phyloP scores from a whole-genome alignment of 2,113 vertebrate genomes.

The Eulemur rufifrons region DNA sequence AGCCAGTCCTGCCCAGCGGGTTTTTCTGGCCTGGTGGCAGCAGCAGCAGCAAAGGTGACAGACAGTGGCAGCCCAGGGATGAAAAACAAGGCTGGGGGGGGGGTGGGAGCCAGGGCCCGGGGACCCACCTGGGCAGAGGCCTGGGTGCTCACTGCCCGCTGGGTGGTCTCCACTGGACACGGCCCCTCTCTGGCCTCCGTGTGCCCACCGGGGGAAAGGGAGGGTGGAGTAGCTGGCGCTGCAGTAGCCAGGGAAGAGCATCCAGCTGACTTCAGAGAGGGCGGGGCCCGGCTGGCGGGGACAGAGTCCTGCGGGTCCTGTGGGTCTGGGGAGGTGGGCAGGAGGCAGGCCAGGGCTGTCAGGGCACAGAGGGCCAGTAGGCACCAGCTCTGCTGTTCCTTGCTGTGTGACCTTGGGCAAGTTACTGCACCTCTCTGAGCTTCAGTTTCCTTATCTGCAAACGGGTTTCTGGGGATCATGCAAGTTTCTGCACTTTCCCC shows the following conservation, averaged over 20 bases:
- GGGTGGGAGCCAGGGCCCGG: not conserved
- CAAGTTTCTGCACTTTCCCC: not conserved
- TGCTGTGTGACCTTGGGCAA: not conserved
- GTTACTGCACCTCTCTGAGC: not conserved
- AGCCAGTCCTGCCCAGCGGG: constrained; percentile 32
- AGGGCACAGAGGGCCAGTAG: not conserved
- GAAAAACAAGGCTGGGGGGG: not conserved
- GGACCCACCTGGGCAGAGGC: not conserved
- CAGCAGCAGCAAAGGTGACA: constrained; percentile 6
- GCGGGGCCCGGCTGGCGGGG: rapidly evolving
- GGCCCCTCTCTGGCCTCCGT: not conserved
- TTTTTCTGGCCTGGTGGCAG: constrained; percentile 54
- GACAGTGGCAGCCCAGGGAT: not conserved
- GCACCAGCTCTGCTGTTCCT: not conserved
- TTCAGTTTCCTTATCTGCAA: not conserved
- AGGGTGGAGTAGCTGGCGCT: rapidly evolving
- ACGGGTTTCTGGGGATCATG: not conserved
- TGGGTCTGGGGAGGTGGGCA: not conserved
- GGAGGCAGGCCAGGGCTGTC: not conserved
- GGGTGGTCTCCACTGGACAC: rapidly evolving
- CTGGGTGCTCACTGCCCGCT: not conserved
- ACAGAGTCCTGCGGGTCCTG: not conserved
- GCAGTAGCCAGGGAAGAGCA: not conserved
- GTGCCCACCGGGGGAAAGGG: not conserved
- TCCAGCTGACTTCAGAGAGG: not conserved